Conservation (phyloP, 1,140 invertebrate species). For the Aporrectodea caliginosa region DNA sequence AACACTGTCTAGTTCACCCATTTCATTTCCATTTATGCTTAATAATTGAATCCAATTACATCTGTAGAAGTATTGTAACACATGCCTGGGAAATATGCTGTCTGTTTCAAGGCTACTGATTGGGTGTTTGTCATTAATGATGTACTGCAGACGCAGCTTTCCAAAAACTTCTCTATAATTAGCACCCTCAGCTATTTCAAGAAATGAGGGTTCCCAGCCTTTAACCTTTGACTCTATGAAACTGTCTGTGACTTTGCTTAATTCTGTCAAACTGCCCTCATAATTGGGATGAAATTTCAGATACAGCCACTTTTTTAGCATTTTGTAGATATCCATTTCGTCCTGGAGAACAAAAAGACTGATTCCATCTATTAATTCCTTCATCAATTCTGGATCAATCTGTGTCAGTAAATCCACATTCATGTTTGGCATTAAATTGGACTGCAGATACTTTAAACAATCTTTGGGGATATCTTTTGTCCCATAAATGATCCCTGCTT, state of each 20-base stretch:
- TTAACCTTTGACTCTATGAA: conserved; percentile 51
- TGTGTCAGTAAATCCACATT: conserved; percentile 59
- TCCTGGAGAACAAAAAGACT: conserved; percentile 74
- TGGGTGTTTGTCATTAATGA: conserved; percentile 69
- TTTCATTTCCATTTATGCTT: conserved; percentile 66
- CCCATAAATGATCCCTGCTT: conserved; percentile 67
- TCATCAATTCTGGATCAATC: conserved; percentile 66
- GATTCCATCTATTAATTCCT: conserved; percentile 63
- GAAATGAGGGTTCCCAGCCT: conserved; percentile 46
- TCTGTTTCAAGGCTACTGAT: conserved; percentile 67
- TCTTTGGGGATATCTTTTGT: conserved; percentile 62
- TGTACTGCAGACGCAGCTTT: conserved; percentile 66
- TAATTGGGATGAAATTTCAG: conserved; percentile 53
- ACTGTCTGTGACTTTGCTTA: conserved; percentile 47
- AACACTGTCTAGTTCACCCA: conserved; percentile 60
- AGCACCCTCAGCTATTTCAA: conserved; percentile 60
- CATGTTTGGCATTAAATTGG: conserved; percentile 64
- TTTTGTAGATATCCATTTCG: conserved; percentile 73
- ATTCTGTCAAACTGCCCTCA: conserved; percentile 42
- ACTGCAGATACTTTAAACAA: conserved; percentile 67
- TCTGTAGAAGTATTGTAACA: conserved; percentile 65
- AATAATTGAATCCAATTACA: conserved; percentile 70
- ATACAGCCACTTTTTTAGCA: conserved; percentile 66
- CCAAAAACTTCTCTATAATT: conserved; percentile 63
- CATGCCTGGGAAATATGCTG: conserved; percentile 67